Evolutionary conservation across 2,113 vertebrate species (phyloP), one percentile per base, ranked within the genome.

Genomic region (Oryzias curvinotus): DNA sequence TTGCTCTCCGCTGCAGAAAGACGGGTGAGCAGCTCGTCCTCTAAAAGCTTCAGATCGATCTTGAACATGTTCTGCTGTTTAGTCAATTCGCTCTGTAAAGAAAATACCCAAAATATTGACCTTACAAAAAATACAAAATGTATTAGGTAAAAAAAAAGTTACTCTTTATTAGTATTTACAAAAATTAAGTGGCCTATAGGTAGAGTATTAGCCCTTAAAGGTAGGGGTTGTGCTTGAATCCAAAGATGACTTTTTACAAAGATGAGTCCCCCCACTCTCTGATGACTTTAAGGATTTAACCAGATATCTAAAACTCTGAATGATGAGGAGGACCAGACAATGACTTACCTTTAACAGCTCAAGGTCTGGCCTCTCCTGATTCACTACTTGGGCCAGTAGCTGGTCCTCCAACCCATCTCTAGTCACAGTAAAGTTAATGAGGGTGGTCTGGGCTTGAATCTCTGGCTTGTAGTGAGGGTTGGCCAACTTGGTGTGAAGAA

Each of bases 21-120:
- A 56, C 84, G 69, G 46, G 83, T 83, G 57, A 85, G 82, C 75
- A 93, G 83, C 86, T 95, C 90, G 62, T 94, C 91, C 81, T 92
- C 92, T 85, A 93, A 86, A 56, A 92, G 91, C 89, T 93, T 94
- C 87, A 95, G 81, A 77, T 94, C 85, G 46, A 93, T 94, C 92
- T 93, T 92, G 85, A 94, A 95, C 73, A 92, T 84, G 75, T 94
- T 93, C 90, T 92, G 92, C 81, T 95, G 91, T 84, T 91, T 93
- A 68, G 88, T 86, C 62, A 93, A 74, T 48, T 92, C 89, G 76
- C 88, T 88, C 89, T 94, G 86, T 74, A 58, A 42, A 46, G 8
- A 47, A 52, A 48, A 16, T 0, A 68, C 10, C 36, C 26, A 77
- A 49, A 45, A 2, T 25, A 28, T 17, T 21, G 18, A 46, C 30